Evolutionary conservation across 2,888 invertebrate genomes (phyloP).

Genomic region (Odontothrips loti): DNA sequence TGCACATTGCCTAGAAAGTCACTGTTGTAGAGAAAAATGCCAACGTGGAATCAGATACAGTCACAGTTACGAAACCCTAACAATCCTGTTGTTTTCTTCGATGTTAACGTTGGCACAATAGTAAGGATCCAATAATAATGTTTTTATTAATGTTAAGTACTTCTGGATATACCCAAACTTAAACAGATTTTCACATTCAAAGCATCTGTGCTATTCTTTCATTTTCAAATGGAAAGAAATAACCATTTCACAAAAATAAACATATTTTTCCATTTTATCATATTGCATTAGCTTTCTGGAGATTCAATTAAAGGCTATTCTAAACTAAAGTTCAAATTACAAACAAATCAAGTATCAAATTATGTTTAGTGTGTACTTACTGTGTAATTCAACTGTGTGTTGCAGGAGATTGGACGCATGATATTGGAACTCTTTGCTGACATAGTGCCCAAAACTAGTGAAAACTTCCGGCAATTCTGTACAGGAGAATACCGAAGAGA

Average conservation of each 20-base stretch:
- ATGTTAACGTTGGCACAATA: conserved; percentile 92
- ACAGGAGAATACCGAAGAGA: conserved; percentile 96
- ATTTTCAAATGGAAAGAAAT: not conserved
- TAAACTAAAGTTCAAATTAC: too few species aligned
- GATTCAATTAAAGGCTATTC: too few species aligned
- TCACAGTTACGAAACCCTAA: conserved; percentile 82
- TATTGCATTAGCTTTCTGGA: too few species aligned
- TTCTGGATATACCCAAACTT: not conserved
- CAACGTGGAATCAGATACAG: conserved; percentile 93
- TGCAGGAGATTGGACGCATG: conserved; percentile 92
- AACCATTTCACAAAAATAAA: too few species aligned
- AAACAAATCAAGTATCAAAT: not conserved
- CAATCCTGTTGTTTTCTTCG: conserved; percentile 98
- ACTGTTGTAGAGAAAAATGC: conserved; percentile 57
- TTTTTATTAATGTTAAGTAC: not conserved
- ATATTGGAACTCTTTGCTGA: conserved; percentile 97
- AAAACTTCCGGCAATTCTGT: conserved; percentile 97
- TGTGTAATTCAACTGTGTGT: conserved; percentile 33
- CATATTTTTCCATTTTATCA: too few species aligned
- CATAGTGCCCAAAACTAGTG: conserved; percentile 92
- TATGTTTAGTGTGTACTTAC: not conserved
- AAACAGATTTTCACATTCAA: not conserved
- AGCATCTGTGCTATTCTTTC: not conserved
- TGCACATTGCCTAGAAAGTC: not conserved
- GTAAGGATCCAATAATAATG: conserved; percentile 52